Evolutionary conservation across 2,797 vertebrate genomes (phyloP), one percentile per base, ranked within the genome.

Genomic region (Rhinella marina): DNA sequence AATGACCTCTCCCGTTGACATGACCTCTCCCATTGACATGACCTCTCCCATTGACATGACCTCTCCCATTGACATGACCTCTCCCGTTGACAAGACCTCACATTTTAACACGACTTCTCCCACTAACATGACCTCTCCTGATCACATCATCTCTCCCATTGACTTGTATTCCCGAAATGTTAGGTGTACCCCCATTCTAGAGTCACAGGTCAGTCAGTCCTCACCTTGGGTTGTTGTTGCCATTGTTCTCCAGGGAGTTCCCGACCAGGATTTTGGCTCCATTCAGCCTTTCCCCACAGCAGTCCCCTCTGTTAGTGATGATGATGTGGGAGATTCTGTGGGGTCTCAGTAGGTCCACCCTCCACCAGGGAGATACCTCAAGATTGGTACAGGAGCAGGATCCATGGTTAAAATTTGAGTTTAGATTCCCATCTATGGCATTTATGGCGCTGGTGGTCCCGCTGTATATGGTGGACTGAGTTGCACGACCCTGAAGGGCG

Each of bases 271-370:
- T 27, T 54, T 27, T 57, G 27, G 81, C 48, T 70, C 64, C 68
- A 4, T 82, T 50, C n/a, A 87, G 56, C 32, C 70, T 62, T 11
- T 87, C 68, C 3, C 41, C 41, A 2, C 86, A 87, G 59, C 86
- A 87, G 70, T 87, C 86, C 0, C 86, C 86, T 76, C 86, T 75
- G 70, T 87, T 87, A 11, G 80, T 82, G 56, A 87, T 32, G 14
- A 64, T 11, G 2, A 87, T 66, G 17, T 75, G 56, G 68, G 68
- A 75, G 27, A 87, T 76, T 14, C 77, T 76, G 57, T 82, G 14
- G 17, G 68, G 17, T 14, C n/a, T 66, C 59, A 76, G 14, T 2
- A 87, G 56, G n/a, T 87, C 86, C 86, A 87, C 68, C 7, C 79
- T 75, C 86, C 86, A 87, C 86, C 86, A 87, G 8, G 79, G 79